Evolutionary conservation across 2,888 invertebrate species (phyloP).

Genomic region (Mechanitis mazaeus): DNA sequence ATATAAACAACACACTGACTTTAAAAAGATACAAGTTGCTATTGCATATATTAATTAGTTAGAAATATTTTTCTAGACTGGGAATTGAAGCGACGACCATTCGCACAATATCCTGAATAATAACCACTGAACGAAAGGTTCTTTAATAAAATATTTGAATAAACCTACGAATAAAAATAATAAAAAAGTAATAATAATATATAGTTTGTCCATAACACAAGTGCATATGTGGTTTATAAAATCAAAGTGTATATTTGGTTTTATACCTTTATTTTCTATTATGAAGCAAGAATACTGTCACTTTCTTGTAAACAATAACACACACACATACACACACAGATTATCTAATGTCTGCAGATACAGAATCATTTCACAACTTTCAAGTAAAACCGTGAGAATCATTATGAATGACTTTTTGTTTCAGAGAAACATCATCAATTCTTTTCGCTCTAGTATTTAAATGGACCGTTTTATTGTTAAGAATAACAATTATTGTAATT

Average conservation of each 20-base stretch:
- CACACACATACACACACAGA: neutral
- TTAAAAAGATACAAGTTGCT: too few relatives aligned
- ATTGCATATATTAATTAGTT: too few relatives aligned
- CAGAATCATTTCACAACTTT: neutral
- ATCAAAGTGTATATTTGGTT: neutral
- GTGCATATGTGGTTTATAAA: neutral
- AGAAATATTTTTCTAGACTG: too few relatives aligned
- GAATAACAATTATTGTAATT: neutral
- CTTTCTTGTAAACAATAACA: neutral
- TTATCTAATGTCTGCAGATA: neutral
- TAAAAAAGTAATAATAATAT: too few relatives aligned
- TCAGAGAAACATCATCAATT: neutral
- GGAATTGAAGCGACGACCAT: too few relatives aligned
- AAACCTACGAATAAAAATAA: too few relatives aligned
- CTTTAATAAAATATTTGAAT: too few relatives aligned
- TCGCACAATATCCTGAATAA: too few relatives aligned
- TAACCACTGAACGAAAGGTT: too few relatives aligned
- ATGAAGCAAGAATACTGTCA: neutral
- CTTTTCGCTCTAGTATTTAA: neutral
- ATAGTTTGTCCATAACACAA: too few relatives aligned
- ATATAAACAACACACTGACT: too few relatives aligned
- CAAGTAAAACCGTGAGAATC: slow-evolving; percentile 69
- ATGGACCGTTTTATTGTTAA: neutral
- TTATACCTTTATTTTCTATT: neutral
- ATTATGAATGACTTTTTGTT: neutral